Base-by-base conservation (phyloP, 53 echinoderm and acorn worm species). In the Holothuria scabra region DNA sequence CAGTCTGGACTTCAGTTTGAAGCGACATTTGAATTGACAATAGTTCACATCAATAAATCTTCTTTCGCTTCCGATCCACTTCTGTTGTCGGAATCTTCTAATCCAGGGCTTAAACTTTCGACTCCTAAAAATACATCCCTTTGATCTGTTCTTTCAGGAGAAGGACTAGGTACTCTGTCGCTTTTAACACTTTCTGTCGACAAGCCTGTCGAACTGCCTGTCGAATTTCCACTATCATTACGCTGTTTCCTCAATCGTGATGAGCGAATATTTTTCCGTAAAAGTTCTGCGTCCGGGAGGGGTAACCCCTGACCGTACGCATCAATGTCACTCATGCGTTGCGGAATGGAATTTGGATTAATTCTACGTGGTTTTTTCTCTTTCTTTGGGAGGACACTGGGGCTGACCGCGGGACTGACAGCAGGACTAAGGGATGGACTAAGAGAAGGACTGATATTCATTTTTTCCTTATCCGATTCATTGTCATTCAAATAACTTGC, bases 221-320 rank as follows among this genome's bases (percentile, higher is more conserved):
- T 81, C 31, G 82, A 62, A 23, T 81, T 81, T 6, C 82, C 82
- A n/a, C 63, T 63, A 34, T 63, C 63, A 10, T 59, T 61, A 8
- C 44, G 63, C 6, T 65, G 84, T n/a, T 84, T 66, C 10, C 65
- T 66, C 24, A 74, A 33, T 38, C 84, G 78, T 41, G 84, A 58
- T 16, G 84, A 76, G 13, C 89, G 84, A 65, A 89, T 84, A 21
- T 84, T 84, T 30, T 84, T 79, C 52, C 84, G 84, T 66, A 89
- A 56, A 44, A 67, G 69, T 12, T 78, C 82, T 16, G 84, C 55
- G 34, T 84, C 79, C 4, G 84, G 84, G 14, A 93, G 82, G 0
- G 93, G 93, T 24, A 93, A 67, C 4, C 93, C 93, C 59, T 93
- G 91, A 4, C 93, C 93, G 38, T 93, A 93, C 19, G 93, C 93